phyloP scores from a whole-genome alignment of 2,797 vertebrate species.

The Gambusia yucatana region DNA sequence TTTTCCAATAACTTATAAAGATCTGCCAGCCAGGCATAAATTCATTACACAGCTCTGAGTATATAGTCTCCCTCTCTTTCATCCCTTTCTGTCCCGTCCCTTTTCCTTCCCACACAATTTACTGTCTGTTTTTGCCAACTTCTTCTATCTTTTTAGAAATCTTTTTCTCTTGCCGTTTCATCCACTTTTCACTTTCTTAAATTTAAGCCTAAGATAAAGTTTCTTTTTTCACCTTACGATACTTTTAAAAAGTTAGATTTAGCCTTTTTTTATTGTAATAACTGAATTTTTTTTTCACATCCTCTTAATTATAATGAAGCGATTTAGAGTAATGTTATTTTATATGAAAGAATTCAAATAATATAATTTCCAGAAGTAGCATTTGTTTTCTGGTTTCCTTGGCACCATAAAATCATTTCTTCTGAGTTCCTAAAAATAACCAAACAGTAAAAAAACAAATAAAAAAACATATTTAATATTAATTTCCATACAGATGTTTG shows the following conservation, averaged over 20 bases:
- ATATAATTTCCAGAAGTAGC: not conserved
- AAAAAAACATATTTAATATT: not conserved
- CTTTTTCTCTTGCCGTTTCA: conserved; percentile 18
- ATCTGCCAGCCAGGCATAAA: conserved; percentile 86
- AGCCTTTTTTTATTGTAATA: not conserved
- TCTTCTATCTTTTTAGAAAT: conserved; percentile 6
- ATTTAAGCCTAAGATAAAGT: conserved; percentile 14
- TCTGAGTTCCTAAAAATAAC: not conserved
- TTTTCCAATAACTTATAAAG: conserved; percentile 98
- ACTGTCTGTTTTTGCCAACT: conserved; percentile 12
- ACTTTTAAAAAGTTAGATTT: not conserved
- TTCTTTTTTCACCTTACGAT: not conserved
- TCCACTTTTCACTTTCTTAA: conserved; percentile 10
- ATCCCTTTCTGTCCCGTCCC: conserved; percentile 34
- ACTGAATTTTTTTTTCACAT: no score
- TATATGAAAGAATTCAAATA: not conserved
- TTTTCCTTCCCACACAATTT: conserved; percentile 20
- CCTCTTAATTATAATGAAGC: not conserved
- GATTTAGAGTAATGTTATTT: not conserved
- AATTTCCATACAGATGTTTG: not conserved
- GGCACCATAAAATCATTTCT: not conserved
- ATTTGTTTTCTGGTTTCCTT: not conserved
- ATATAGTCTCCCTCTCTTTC: conserved; percentile 70
- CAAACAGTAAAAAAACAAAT: not conserved
- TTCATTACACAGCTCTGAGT: conserved; percentile 86